phyloP scores from a whole-genome alignment of 2,797 vertebrate species.

The Lophius americanus region DNA sequence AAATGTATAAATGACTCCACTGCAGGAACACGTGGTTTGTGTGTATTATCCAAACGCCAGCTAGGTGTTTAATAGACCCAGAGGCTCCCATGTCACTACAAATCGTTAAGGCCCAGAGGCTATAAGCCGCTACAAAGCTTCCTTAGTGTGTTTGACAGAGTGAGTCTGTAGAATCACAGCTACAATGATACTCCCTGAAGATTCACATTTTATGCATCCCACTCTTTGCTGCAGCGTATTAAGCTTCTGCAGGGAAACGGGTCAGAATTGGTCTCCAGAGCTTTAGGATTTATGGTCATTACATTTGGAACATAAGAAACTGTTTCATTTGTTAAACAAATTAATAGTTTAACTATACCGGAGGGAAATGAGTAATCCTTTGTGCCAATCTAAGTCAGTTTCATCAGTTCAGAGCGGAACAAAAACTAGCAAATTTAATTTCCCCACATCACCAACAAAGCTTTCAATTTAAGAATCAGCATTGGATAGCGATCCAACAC shows the following conservation, averaged over 20 bases:
- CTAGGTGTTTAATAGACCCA: neutral
- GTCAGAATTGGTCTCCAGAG: slow-evolving; percentile 26
- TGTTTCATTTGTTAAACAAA: slow-evolving; percentile 12
- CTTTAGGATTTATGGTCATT: slow-evolving; percentile 20
- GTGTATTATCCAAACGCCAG: neutral
- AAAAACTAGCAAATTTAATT: slow-evolving; percentile 22
- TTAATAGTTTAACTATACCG: slow-evolving; percentile 8
- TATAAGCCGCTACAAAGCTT: slow-evolving; percentile 32
- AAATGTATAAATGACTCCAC: neutral
- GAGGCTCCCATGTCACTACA: slow-evolving; percentile 13
- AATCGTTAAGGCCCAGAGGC: slow-evolving; percentile 15
- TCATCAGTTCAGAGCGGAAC: slow-evolving; percentile 11
- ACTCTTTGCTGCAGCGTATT: neutral
- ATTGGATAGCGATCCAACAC: slow-evolving; percentile 12
- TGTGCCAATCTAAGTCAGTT: slow-evolving; percentile 14
- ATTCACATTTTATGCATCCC: slow-evolving; percentile 15
- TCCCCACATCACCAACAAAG: slow-evolving; percentile 9
- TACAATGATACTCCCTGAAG: slow-evolving; percentile 11
- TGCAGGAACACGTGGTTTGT: neutral
- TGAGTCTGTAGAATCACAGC: neutral
- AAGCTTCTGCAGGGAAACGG: slow-evolving; percentile 19
- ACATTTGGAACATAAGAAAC: slow-evolving; percentile 4
- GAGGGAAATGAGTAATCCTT: slow-evolving; percentile 2
- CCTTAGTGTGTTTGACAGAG: neutral
- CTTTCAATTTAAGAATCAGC: slow-evolving; percentile 4